Base-by-base conservation (phyloP, 2,888 invertebrate species). In the Acronicta leporina region DNA sequence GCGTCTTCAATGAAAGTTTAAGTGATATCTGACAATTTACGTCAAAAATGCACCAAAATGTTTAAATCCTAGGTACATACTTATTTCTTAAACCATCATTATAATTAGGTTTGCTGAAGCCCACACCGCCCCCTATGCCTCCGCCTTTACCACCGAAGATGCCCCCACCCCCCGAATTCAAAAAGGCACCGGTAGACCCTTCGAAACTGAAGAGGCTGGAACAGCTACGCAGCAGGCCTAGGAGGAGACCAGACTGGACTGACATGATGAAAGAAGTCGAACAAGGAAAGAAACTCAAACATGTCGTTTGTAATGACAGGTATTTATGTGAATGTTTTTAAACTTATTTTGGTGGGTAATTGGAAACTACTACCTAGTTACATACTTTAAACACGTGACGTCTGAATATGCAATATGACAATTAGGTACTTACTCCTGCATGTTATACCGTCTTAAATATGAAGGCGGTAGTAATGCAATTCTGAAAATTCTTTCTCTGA, bases 221-320 rank as follows among this genome's bases (percentile, higher is more conserved):
- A 63, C 95, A 95, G 77, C 95, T 98, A 16, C 96, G 96, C 90
- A 96, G 96, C 75, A 95, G 97, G 75, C 97, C 98, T 0, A 95
- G 98, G 73, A 96, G 95, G 83, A 95, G 98, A 73, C 98, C 98
- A 0, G 98, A 98, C 86, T 98, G 98, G 98, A 97, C 96, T 14
- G 96, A 96, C 79, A 97, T 98, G 96, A 97, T 98, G 96, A 98
- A 98, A 87, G 98, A 98, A 88, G 97, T 98, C n/a, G 98, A 98
- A 85, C 94, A 96, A 70, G 97, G 97, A 49, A 96, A 89, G 81
- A 97, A 96, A 84, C 91, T 98, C 70, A 96, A 96, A 82, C 97
- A 98, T 83, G 97, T 98, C 48, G 95, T 96, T 79, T 97, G 97
- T 89, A 98, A 98, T 89, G 98, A 98, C 69, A 85, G 87, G 88